A percentile compares a stretch with the other conserved stretches of the same genome.
These are phyloP conservation scores for Lophotis ruficrista DNA, from an alignment of 2,113 vertebrate genomes.

Conservation along the genomic window DNA sequence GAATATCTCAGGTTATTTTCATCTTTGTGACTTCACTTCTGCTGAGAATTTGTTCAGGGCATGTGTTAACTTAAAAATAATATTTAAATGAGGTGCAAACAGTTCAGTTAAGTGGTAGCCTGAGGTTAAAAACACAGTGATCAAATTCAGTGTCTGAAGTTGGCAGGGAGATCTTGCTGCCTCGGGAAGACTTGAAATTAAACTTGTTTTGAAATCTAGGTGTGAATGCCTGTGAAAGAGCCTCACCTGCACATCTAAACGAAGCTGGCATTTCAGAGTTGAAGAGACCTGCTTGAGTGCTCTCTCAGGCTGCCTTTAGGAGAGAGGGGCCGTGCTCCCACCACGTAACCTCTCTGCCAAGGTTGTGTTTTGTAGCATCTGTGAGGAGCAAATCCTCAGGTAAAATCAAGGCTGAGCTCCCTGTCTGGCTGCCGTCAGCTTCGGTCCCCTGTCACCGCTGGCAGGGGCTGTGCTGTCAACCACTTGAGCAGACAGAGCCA, in stretches of 20 bases:
- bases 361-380: background rate
- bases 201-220: conserved; percentile 41
- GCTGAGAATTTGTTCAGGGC: background rate
- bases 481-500: background rate
- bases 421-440: background rate
- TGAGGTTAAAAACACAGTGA: background rate
- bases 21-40: background rate
- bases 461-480: background rate
- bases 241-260: background rate
- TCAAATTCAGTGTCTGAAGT: conserved; percentile 21
- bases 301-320: background rate
- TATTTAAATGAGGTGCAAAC: conserved; percentile 16
- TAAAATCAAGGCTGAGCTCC: background rate
- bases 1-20: conserved; percentile 2
- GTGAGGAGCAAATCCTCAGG: background rate
- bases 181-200: background rate
- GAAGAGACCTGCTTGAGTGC: background rate
- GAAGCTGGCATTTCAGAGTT: background rate
- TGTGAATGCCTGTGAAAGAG: background rate
- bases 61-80: conserved; percentile 28
- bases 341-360: background rate
- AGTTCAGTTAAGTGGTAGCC: conserved; percentile 15
- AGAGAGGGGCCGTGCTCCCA: background rate
- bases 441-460: fast-evolving
- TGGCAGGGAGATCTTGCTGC: background rate